Base-by-base conservation (phyloP, 2,888 invertebrate species). In the Hydropsyche betteni region DNA sequence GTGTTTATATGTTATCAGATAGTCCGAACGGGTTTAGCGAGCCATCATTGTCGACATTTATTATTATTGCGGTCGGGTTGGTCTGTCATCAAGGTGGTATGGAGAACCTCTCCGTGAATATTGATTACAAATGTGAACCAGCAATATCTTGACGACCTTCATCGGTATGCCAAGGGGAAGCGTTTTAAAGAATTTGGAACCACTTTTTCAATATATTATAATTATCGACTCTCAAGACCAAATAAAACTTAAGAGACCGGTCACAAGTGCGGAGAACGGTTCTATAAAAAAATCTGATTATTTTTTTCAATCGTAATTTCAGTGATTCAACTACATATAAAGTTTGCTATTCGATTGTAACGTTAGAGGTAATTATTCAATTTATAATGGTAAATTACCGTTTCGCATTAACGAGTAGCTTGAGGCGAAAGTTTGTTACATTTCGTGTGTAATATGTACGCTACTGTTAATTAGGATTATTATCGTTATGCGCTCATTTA, bases 121-220 rank as follows among this genome's bases (percentile, higher is more conserved):
- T 69, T 69, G 69, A 69, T 69, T 69, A 64, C 64, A 64, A 34
- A 34, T 64, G 44, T 44, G 44, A 44, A 44, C 44, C 44, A 44
- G 44, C 44, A 50, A 50, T 69, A 38, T 69, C 69, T 69, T 16
- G 51, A 14, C 50, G 69, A 69, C 69, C 69, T 69, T 69, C 69
- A 44, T 69, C 16, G 69, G 51, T 69, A 69, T 69, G 69, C 69
- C 69, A 69, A 69, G 50, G 44, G 51, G 69, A 69, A 69, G 38
- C 69, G 50, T 44, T 69, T 50, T 51, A 16, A 44, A 24, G 69
- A 69, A 69, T 69, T 69, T 44, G 24, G 51, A 69, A 16, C 50
- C 64, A 64, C 64, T 64, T 64, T 64, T 69, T 10, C 51, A 24
- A 50, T 10, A 8, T n/a, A n/a, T n/a, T n/a, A n/a, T 44, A 44